These are phyloP conservation scores for Mythimna impura DNA, from an alignment of 2,888 invertebrate genomes.

Conservation along the genomic window DNA sequence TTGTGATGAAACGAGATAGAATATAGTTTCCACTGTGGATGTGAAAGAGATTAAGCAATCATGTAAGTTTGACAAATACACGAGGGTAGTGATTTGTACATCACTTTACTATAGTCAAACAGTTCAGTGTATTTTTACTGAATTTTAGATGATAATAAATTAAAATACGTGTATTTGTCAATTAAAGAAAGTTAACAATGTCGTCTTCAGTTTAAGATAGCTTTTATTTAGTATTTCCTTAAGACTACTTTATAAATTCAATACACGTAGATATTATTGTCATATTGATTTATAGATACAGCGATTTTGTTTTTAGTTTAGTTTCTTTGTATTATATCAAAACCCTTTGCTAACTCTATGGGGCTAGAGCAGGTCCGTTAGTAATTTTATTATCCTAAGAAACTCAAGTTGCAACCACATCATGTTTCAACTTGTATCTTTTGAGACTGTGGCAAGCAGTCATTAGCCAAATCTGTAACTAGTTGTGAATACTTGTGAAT, in stretches of 20 bases:
- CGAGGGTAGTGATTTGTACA: no score
- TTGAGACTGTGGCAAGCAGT: conserved; percentile 1
- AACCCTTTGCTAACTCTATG: background rate
- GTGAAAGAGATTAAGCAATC: background rate
- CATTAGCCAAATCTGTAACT: conserved; percentile 14
- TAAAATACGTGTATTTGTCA: conserved; percentile 1
- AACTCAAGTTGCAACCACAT: conserved; percentile 1
- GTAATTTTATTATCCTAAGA: background rate
- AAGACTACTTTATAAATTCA: background rate
- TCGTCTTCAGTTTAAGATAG: background rate
- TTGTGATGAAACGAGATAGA: background rate
- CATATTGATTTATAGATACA: background rate
- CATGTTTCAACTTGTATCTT: conserved; percentile 3
- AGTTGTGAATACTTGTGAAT: conserved; percentile 12
- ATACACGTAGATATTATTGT: background rate
- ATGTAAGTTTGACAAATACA: background rate
- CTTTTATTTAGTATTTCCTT: background rate
- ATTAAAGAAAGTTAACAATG: background rate
- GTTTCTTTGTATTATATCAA: background rate
- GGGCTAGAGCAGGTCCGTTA: background rate
- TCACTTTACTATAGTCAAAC: background rate
- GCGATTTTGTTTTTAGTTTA: background rate
- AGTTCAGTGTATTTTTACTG: background rate
- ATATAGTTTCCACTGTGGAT: background rate
- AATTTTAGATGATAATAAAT: background rate